A percentile compares a stretch with the other conserved stretches of the same genome.
Evolutionary conservation across 2,797 vertebrate genomes (phyloP).

Genomic region (Tenualosa ilisha): DNA sequence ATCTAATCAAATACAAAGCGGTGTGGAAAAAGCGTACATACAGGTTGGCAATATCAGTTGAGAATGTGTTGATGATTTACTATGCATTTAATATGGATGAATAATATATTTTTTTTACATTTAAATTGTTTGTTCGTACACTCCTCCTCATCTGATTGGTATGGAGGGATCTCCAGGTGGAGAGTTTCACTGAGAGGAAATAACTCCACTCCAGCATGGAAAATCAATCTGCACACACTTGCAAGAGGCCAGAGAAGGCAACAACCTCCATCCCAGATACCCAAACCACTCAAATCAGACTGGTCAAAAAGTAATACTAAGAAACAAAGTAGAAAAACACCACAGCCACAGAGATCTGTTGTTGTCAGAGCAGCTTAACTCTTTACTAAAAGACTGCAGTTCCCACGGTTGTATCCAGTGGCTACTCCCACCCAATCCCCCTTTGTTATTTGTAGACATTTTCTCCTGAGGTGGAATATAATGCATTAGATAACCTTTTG

Average conservation of each 20-base stretch:
- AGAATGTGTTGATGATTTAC: too few relatives aligned
- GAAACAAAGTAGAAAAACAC: conserved; percentile 1
- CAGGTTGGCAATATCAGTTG: background rate
- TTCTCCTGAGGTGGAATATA: background rate
- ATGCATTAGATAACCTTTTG: background rate
- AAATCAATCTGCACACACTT: conserved; percentile 17
- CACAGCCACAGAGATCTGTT: background rate
- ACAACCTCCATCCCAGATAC: background rate
- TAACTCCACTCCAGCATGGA: background rate
- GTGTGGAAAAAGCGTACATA: background rate
- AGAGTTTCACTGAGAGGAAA: background rate
- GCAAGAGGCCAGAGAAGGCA: background rate
- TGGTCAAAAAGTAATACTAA: background rate
- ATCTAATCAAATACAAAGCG: too few relatives aligned
- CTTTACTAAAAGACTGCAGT: too few relatives aligned
- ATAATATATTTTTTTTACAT: background rate
- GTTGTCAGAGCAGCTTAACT: background rate
- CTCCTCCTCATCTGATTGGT: background rate
- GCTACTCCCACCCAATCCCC: too few relatives aligned
- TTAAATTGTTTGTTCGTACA: background rate
- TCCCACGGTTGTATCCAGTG: too few relatives aligned
- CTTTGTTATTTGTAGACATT: background rate
- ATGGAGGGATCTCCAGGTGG: background rate
- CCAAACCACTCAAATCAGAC: background rate
- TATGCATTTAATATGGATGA: too few relatives aligned